A percentile compares a stretch with the other conserved stretches of the same genome.
phyloP scores from a whole-genome alignment of 1,140 invertebrate genomes.

The Epicauta chinensis region DNA sequence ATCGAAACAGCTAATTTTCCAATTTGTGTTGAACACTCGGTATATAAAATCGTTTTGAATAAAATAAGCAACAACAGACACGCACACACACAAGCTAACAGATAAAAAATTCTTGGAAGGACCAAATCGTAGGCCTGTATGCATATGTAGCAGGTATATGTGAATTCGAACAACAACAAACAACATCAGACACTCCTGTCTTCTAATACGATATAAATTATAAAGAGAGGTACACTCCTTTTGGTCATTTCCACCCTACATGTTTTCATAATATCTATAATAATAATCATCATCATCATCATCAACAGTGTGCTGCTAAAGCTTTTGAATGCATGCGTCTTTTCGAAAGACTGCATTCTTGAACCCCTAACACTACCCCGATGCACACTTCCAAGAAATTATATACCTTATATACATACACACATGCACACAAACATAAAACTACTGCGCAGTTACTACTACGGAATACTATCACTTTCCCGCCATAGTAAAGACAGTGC shows the following conservation, averaged over 20 bases:
- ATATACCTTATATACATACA: too few species aligned
- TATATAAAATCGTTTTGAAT: not conserved
- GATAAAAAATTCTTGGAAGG: slow-evolving; percentile 27
- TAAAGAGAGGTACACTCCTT: too few species aligned
- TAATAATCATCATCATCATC: slow-evolving; percentile 22
- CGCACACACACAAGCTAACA: not conserved
- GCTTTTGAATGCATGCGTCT: too few species aligned
- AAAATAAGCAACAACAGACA: too few species aligned
- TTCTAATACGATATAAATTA: too few species aligned
- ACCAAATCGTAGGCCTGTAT: slow-evolving; percentile 15
- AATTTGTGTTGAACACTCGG: too few species aligned
- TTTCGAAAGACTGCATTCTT: slow-evolving; percentile 26
- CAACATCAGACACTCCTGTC: slow-evolving; percentile 25
- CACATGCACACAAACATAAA: too few species aligned
- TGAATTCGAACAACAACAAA: too few species aligned
- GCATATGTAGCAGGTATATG: slow-evolving; percentile 19
- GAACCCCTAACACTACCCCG: slow-evolving; percentile 2
- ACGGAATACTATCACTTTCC: slow-evolving; percentile 23
- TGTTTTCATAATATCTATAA: not conserved
- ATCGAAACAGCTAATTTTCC: too few species aligned
- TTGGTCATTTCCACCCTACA: slow-evolving; percentile 22
- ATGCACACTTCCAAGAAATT: slow-evolving; percentile 13
- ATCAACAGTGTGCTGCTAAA: too few species aligned
- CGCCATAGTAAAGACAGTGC: slow-evolving; percentile 15
- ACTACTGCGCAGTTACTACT: slow-evolving; percentile 27